Evolutionary conservation across 2,113 vertebrate species (phyloP).

Genomic region (Calonectris borealis): DNA sequence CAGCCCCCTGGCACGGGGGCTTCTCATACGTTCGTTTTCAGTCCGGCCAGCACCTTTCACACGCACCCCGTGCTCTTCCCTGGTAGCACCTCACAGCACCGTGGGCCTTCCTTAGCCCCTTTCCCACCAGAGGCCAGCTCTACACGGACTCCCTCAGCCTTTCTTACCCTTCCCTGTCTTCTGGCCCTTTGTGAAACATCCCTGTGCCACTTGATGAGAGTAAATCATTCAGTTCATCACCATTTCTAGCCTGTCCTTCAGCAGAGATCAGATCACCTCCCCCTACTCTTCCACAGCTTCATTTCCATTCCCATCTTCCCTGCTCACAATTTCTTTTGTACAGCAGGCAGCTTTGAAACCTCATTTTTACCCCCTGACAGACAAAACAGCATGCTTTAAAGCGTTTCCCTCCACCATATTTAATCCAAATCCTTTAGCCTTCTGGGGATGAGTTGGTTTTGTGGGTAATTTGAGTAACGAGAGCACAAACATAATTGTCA

Average conservation of each 20-base stretch:
- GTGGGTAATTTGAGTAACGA: background rate
- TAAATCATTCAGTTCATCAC: background rate
- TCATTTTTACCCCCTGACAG: slow-evolving; percentile 9
- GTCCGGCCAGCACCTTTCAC: background rate
- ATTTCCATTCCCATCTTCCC: background rate
- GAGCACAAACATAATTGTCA: background rate
- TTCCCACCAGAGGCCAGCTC: background rate
- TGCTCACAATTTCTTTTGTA: background rate
- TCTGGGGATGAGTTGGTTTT: background rate
- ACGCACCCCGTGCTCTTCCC: accelerated
- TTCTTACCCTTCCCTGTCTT: background rate
- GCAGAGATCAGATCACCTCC: background rate
- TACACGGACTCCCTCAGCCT: background rate
- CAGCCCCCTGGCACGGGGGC: accelerated
- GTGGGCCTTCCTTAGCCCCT: background rate
- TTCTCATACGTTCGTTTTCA: accelerated
- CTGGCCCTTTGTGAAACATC: background rate
- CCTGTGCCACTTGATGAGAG: background rate
- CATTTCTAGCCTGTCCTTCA: background rate
- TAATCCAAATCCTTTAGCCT: background rate
- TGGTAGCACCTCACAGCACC: accelerated
- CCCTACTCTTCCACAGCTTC: background rate
- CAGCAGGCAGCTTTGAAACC: background rate
- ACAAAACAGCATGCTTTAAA: slow-evolving; percentile 17
- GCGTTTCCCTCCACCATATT: background rate